Percentiles rank a stretch among this genome's conserved stretches.
Conservation (phyloP, 2,113 vertebrate species). For the Lucifuga dentata region DNA sequence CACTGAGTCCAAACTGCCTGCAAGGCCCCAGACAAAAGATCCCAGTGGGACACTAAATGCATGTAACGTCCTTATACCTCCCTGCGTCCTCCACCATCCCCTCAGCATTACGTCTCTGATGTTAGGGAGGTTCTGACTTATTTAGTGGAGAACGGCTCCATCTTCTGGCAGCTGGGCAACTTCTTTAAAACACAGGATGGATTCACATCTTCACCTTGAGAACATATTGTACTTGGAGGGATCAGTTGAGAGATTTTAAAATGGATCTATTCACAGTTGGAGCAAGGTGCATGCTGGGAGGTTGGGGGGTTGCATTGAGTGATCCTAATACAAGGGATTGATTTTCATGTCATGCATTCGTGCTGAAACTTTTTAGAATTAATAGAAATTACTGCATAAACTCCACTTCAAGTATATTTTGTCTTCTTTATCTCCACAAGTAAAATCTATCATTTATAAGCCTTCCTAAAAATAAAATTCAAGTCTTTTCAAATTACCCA, state of each 20-base stretch:
- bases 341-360: no score
- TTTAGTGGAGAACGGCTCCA: slow-evolving; percentile 59
- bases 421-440: no score
- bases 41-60: slow-evolving; percentile 64
- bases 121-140: not conserved
- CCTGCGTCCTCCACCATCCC: slow-evolving; percentile 17
- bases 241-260: slow-evolving; percentile 60
- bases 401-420: no score
- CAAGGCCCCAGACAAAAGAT: slow-evolving; percentile 70
- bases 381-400: no score
- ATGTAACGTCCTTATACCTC: slow-evolving; percentile 60
- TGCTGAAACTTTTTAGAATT: no score
- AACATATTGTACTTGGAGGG: slow-evolving; percentile 60
- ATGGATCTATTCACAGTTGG: slow-evolving; percentile 40
- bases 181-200: not conserved
- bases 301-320: slow-evolving; percentile 16
- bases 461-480: no score
- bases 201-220: slow-evolving; percentile 18
- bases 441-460: no score
- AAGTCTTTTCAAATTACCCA: no score
- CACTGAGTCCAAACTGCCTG: slow-evolving; percentile 57
- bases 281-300: slow-evolving; percentile 53
- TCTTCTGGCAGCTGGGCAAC: slow-evolving; percentile 43
- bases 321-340: slow-evolving; percentile 14
- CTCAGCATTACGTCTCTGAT: not conserved